Evolutionary conservation across 2,113 vertebrate species (phyloP), one percentile per base, ranked within the genome.

Genomic region (Odocoileus virginianus): DNA sequence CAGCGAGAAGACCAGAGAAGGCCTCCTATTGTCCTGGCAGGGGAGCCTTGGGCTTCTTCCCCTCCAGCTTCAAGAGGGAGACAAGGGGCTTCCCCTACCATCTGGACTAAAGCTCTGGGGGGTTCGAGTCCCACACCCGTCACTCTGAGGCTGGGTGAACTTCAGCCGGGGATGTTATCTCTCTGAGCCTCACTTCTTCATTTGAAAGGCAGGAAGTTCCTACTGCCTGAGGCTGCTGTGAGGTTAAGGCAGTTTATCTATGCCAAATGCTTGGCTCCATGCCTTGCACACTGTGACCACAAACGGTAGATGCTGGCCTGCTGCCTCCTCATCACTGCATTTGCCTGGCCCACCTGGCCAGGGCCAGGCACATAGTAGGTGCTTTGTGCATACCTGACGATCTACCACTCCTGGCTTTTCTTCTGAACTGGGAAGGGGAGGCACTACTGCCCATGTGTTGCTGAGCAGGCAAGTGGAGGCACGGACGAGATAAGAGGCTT

Each of bases 251-350:
- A 1, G 43, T 30, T 25, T 25, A 64, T 2, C 4, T 5, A 6
- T 2, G 8, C 27, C 14, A 45, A 7, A 52, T 0, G 2, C 55
- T 28, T 16, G n/a, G 67, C 47, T 52, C 57, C 7, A 0, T 13
- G 85, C 57, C 28, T 15, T n/a, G 43, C 54, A 9, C 76, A 15
- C 2, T 4, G 36, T 1, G 25, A 87, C 19, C 8, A 14, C 6
- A 23, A 43, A 30, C 16, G 5, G 1, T 0, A 33, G 57, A 10
- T 1, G 16, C 2, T 1, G 17, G 60, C n/a, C 67, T 3, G 4
- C 86, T 4, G 2, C 10, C 40, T 36, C 52, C 86, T 83, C 25
- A 8, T 30, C 54, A 1, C 40, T 1, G 25, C 61, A 36, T 4
- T 1, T 6, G 71, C 60, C 74, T 2, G 1, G 30, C 8, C 16